These are phyloP conservation scores for Trissolcus basalis DNA, from an alignment of 1,140 invertebrate genomes.

Conservation along the genomic window DNA sequence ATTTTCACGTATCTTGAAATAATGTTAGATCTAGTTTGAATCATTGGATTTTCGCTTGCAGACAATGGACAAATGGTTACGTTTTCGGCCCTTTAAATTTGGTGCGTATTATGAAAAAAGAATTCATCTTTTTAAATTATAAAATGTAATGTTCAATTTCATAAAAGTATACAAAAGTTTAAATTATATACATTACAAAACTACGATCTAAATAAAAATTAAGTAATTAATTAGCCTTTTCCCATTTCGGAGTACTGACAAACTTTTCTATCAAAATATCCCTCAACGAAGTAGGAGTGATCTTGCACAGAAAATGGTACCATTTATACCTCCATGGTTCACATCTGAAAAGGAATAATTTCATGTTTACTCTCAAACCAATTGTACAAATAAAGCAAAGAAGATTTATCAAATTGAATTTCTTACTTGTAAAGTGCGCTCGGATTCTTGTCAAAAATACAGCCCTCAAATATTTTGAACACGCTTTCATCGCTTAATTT, in stretches of 20 bases:
- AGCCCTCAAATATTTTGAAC: conserved; percentile 75
- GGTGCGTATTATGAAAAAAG: conserved; percentile 61
- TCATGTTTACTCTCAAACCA: background rate
- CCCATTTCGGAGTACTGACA: background rate
- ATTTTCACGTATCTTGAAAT: conserved; percentile 1
- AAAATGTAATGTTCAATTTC: too few relatives aligned
- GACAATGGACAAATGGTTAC: conserved; percentile 58
- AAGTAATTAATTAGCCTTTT: too few relatives aligned
- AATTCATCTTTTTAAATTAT: too few relatives aligned
- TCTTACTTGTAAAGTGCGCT: conserved; percentile 77
- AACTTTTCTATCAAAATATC: background rate
- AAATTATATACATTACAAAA: too few relatives aligned
- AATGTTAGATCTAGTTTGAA: background rate
- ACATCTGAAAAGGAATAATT: conserved; percentile 54
- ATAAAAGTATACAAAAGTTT: too few relatives aligned
- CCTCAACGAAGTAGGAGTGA: background rate
- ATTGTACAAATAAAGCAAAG: background rate
- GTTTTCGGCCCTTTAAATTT: conserved; percentile 64
- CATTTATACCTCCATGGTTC: conserved; percentile 19
- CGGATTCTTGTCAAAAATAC: conserved; percentile 76
- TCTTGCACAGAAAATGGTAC: background rate
- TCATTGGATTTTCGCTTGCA: background rate
- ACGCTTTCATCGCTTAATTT: conserved; percentile 73
- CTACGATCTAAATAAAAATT: too few relatives aligned
- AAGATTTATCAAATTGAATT: background rate